These are phyloP conservation scores for Protodeltote pygarga DNA, from an alignment of 2,888 invertebrate genomes.

Conservation along the genomic window DNA sequence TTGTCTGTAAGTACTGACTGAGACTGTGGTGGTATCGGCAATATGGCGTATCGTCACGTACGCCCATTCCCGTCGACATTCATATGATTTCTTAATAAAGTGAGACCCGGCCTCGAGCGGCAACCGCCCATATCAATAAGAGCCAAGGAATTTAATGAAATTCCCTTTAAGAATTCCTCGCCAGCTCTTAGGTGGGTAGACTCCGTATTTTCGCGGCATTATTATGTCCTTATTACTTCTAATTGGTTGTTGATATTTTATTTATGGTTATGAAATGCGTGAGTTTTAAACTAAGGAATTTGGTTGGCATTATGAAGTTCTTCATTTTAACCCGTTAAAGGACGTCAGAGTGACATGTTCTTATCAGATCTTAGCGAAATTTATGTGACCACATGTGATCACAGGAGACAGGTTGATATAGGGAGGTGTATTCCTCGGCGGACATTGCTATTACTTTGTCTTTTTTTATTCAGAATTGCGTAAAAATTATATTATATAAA, in stretches of 20 bases:
- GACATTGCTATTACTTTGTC: no score
- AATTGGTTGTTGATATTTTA: constrained; percentile 50
- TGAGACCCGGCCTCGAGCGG: constrained; percentile 72
- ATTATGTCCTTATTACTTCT: constrained; percentile 60
- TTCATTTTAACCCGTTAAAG: no score
- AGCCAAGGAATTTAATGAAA: constrained; percentile 75
- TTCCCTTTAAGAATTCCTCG: constrained; percentile 70
- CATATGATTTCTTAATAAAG: constrained; percentile 85
- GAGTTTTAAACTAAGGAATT: no score
- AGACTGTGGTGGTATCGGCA: constrained; percentile 55
- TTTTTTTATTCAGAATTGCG: no score
- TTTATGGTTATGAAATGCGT: background rate
- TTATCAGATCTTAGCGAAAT: no score
- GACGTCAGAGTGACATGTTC: no score
- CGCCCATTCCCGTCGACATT: constrained; percentile 74
- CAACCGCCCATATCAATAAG: constrained; percentile 84
- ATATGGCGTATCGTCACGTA: constrained; percentile 81
- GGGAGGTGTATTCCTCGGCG: no score
- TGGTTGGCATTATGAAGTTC: no score
- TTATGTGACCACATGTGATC: no score
- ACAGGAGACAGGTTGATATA: no score
- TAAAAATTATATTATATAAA: no score
- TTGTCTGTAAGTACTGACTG: constrained; percentile 40
- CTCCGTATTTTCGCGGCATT: constrained; percentile 56
- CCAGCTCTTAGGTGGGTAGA: constrained; percentile 65